Conservation (phyloP, 2,888 invertebrate species). For the Pseudococcus jackbeardsleyi region DNA sequence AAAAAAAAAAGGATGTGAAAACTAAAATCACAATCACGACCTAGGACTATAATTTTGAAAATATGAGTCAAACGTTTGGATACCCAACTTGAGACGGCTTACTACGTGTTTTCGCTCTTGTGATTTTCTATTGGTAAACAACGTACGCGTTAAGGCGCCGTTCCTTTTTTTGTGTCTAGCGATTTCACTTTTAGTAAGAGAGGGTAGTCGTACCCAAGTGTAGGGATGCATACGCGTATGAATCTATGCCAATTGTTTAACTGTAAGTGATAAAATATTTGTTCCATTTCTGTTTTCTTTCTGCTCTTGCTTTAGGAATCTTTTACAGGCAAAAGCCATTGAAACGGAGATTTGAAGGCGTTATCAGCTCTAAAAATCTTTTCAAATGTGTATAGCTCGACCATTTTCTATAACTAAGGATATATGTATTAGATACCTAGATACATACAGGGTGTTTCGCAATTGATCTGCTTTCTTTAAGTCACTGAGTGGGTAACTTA, state of each 20-base stretch:
- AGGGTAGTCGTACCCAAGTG: not conserved
- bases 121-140: slow-evolving; percentile 20
- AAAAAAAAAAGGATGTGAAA: not conserved
- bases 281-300: not conserved
- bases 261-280: not conserved
- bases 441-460: too few species aligned
- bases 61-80: not conserved
- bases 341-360: not conserved
- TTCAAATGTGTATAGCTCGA: not conserved
- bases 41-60: not conserved
- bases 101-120: not conserved
- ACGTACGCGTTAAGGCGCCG: not conserved
- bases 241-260: slow-evolving; percentile 3
- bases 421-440: too few species aligned
- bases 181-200: not conserved
- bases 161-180: slow-evolving; percentile 4
- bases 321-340: not conserved
- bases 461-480: too few species aligned
- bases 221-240: not conserved
- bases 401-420: not conserved
- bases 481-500: too few species aligned
- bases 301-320: not conserved
- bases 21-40: not conserved
- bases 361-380: not conserved
- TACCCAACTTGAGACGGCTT: not conserved